phyloP scores from a whole-genome alignment of 1,140 invertebrate genomes.

The Heterodera carotae region DNA sequence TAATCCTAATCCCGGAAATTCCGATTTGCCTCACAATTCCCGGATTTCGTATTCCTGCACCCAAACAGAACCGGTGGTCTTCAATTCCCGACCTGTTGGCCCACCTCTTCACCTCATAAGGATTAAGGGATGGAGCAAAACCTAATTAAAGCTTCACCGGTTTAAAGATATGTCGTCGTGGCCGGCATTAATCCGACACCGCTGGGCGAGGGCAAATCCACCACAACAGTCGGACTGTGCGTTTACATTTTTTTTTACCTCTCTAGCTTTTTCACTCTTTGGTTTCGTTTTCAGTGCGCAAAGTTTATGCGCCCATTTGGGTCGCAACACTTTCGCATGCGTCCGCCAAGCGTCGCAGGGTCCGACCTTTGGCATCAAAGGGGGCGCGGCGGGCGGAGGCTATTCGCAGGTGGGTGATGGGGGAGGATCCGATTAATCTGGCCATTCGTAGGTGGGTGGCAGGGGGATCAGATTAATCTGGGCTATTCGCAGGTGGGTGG shows the following conservation, averaged over 20 bases:
- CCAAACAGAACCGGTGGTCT: too few species aligned
- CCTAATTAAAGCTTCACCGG: slow-evolving; percentile 18
- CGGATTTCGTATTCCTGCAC: too few species aligned
- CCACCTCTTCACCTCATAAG: too few species aligned
- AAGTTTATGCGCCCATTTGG: slow-evolving; percentile 81
- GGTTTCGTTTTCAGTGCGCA: slow-evolving; percentile 71
- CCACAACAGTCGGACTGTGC: slow-evolving; percentile 85
- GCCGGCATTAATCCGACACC: slow-evolving; percentile 90
- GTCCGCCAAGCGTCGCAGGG: slow-evolving; percentile 97
- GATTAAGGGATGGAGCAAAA: slow-evolving; percentile 76
- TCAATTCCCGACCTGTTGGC: too few species aligned
- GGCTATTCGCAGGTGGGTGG: too few species aligned
- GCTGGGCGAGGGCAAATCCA: slow-evolving; percentile 93
- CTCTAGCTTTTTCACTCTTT: neutral
- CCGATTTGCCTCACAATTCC: too few species aligned
- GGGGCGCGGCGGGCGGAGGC: slow-evolving; percentile 90
- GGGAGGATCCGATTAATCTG: too few species aligned
- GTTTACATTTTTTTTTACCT: neutral
- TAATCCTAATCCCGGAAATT: too few species aligned
- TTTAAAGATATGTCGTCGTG: slow-evolving; percentile 37
- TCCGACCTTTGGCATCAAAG: slow-evolving; percentile 90
- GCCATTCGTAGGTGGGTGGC: too few species aligned
- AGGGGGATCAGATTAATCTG: too few species aligned
- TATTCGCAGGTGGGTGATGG: slow-evolving; percentile 71
- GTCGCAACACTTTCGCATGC: slow-evolving; percentile 86